phyloP scores from a whole-genome alignment of 2,797 vertebrate species.

The Taeniopygia guttata region DNA sequence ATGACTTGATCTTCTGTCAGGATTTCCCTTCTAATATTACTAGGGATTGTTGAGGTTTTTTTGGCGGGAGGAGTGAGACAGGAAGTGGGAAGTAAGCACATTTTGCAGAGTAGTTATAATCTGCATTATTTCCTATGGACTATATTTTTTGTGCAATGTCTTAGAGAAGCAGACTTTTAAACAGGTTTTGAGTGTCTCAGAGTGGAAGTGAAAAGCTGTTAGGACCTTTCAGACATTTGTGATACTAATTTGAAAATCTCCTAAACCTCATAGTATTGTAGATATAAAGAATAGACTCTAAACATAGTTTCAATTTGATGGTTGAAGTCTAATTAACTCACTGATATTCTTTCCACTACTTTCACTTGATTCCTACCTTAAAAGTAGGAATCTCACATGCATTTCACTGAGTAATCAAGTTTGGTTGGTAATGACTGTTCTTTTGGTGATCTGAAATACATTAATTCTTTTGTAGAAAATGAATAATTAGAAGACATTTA shows the following conservation, averaged over 20 bases:
- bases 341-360: background rate
- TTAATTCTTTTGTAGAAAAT: background rate
- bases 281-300: background rate
- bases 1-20: background rate
- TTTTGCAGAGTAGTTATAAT: background rate
- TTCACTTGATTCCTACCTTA: background rate
- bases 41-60: background rate
- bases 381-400: background rate
- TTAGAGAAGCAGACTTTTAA: background rate
- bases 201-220: background rate
- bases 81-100: fast-evolving
- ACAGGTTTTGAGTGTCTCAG: background rate
- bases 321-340: background rate
- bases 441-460: background rate
- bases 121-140: background rate
- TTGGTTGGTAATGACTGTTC: background rate
- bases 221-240: background rate
- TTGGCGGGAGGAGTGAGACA: fast-evolving
- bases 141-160: background rate
- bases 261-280: background rate
- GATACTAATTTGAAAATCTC: background rate
- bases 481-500: background rate
- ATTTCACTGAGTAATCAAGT: background rate
- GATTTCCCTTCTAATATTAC: background rate
- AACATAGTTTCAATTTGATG: background rate